Conservation (phyloP, 2,797 vertebrate genomes). For the Sciurus vulgaris region DNA sequence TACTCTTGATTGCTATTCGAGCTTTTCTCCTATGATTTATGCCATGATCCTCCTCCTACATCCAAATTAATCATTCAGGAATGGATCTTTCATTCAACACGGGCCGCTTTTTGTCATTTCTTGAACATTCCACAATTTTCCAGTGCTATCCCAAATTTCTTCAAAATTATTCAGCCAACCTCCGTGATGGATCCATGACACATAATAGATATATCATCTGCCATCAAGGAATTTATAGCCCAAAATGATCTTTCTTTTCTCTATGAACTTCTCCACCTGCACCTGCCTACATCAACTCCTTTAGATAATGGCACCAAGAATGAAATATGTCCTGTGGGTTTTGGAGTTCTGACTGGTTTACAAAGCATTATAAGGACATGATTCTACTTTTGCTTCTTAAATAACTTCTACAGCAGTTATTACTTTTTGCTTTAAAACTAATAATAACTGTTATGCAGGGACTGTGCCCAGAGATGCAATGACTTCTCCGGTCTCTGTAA, state of each 20-base stretch:
- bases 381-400: background rate
- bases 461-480: background rate
- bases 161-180: background rate
- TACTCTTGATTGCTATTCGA: conserved; percentile 16
- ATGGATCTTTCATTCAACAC: background rate
- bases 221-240: background rate
- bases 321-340: background rate
- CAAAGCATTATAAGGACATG: background rate
- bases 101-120: background rate
- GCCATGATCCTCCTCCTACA: background rate
- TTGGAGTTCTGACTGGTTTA: background rate
- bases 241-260: background rate
- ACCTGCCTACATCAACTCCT: background rate
- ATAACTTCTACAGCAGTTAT: background rate
- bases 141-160: background rate
- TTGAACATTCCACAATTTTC: background rate
- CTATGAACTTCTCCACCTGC: background rate
- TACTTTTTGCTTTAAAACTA: background rate
- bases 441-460: background rate
- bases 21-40: background rate
- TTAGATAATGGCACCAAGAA: background rate
- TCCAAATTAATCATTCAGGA: conserved; percentile 33
- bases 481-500: background rate
- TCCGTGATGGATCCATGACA: background rate
- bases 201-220: background rate